Conservation (phyloP, 2,797 vertebrate genomes). For the Trematocara caparti region DNA sequence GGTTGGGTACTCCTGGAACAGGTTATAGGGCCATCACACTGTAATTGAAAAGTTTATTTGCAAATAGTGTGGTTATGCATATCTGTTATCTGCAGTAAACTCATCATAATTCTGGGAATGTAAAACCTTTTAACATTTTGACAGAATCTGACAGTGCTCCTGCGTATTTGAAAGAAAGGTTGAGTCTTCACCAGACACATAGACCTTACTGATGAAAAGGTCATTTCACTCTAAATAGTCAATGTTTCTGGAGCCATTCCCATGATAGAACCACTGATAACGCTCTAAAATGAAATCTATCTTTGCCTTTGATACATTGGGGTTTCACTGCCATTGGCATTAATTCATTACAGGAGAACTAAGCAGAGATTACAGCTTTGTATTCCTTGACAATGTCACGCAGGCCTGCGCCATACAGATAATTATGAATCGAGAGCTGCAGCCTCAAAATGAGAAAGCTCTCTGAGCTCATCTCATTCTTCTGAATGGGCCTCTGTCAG, state of each 20-base stretch:
- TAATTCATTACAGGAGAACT: slow-evolving; percentile 69
- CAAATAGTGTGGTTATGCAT: neutral
- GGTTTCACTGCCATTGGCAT: slow-evolving; percentile 54
- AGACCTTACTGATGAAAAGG: slow-evolving; percentile 58
- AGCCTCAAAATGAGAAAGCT: slow-evolving; percentile 65
- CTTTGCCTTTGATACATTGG: slow-evolving; percentile 55
- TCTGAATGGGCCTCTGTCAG: slow-evolving; percentile 70
- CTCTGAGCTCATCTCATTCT: slow-evolving; percentile 71
- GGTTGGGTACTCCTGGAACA: neutral
- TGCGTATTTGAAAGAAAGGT: slow-evolving; percentile 54
- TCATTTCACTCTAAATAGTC: slow-evolving; percentile 58
- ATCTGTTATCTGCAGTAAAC: neutral
- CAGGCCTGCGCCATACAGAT: slow-evolving; percentile 70
- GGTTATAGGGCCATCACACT: neutral
- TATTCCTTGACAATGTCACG: slow-evolving; percentile 72
- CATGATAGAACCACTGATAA: slow-evolving; percentile 63
- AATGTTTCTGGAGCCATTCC: slow-evolving; percentile 41
- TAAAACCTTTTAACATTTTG: slow-evolving; percentile 22
- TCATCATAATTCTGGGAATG: slow-evolving; percentile 23
- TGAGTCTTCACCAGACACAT: slow-evolving; percentile 55
- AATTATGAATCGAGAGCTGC: slow-evolving; percentile 70
- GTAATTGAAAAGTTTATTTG: neutral
- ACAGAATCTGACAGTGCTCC: slow-evolving; percentile 21
- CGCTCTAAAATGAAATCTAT: slow-evolving; percentile 61
- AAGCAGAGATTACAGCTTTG: slow-evolving; percentile 70